These are phyloP conservation scores for Apteryx mantelli DNA, from an alignment of 2,113 vertebrate species.

Conservation along the genomic window DNA sequence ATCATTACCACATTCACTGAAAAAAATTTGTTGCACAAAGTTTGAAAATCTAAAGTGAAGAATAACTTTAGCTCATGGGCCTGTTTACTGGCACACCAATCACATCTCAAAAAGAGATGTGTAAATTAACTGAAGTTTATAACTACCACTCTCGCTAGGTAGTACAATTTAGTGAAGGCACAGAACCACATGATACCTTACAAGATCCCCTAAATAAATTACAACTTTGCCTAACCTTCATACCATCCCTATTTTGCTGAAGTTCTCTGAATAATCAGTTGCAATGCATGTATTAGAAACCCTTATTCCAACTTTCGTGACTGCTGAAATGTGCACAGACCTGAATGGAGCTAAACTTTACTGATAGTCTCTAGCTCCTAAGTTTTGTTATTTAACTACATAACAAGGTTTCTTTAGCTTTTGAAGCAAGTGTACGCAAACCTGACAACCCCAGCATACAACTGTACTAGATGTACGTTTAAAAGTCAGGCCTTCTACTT, in stretches of 20 bases:
- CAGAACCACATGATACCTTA: background rate
- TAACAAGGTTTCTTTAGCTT: background rate
- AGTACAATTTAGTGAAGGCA: background rate
- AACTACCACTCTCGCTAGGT: background rate
- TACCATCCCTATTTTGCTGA: background rate
- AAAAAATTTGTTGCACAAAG: background rate
- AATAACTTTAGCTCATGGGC: background rate
- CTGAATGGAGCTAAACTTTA: background rate
- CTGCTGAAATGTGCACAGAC: background rate
- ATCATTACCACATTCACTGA: background rate
- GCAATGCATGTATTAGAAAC: background rate
- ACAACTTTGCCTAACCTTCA: background rate
- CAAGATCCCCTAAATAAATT: background rate
- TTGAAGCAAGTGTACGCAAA: background rate
- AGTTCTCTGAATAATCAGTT: background rate
- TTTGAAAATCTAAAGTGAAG: background rate
- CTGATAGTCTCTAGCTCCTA: too few species aligned
- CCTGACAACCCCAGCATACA: background rate
- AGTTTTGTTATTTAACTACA: background rate
- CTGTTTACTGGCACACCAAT: background rate
- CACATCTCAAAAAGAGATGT: background rate
- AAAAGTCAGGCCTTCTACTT: background rate
- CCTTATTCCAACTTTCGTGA: background rate
- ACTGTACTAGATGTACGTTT: background rate
- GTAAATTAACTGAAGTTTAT: background rate